Evolutionary conservation across 2,888 invertebrate genomes (phyloP).

Genomic region (Lasioglossum calceatum): DNA sequence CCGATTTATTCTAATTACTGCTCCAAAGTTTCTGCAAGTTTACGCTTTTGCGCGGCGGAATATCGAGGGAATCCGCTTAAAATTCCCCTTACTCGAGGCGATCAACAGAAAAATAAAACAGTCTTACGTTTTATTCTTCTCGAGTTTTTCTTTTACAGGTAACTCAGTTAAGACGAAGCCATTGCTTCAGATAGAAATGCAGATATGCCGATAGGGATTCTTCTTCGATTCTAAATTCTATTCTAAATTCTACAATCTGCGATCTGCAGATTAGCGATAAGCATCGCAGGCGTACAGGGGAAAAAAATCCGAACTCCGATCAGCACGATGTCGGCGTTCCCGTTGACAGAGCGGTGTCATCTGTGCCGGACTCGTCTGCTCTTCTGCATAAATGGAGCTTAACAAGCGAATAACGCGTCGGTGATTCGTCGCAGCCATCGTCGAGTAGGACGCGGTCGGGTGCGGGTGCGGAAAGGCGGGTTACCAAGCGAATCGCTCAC

Average conservation of each 20-base stretch:
- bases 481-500: constrained; percentile 4
- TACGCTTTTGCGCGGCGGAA: not conserved
- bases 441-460: not conserved
- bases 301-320: not conserved
- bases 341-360: constrained; percentile 1
- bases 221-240: not conserved
- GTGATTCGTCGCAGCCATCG: constrained; percentile 2
- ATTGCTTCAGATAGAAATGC: not conserved
- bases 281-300: not conserved
- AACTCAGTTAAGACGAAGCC: not conserved
- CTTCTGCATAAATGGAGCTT: constrained; percentile 1
- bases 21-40: not conserved
- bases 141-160: too few species aligned
- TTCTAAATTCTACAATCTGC: not conserved
- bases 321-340: not conserved
- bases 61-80: not conserved
- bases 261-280: not conserved
- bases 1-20: not conserved
- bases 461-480: not conserved
- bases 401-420: constrained; percentile 1
- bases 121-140: not conserved
- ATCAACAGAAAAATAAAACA: not conserved
- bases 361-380: not conserved
- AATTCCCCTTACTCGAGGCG: not conserved
- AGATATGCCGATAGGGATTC: not conserved